A percentile compares a stretch with the other conserved stretches of the same genome.
Conservation (phyloP, 2,113 vertebrate species). For the Tenrec ecaudatus region DNA sequence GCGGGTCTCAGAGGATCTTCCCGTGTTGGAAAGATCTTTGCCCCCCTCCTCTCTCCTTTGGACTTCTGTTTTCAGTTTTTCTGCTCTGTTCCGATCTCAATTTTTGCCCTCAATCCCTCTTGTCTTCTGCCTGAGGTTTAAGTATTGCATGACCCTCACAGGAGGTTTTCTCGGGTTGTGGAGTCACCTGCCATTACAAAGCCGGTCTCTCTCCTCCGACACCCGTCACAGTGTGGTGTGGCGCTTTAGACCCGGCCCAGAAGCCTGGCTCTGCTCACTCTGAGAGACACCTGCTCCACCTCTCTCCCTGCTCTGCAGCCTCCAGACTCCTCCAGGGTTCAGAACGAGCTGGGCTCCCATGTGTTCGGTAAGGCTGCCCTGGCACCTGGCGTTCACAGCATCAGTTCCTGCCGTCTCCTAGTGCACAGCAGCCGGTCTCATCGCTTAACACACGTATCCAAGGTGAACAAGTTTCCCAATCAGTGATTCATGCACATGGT, state of each 20-base stretch:
- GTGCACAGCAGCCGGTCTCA: neutral
- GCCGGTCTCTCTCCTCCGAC: neutral
- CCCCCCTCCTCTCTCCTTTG: neutral
- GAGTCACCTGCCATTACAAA: neutral
- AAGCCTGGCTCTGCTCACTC: neutral
- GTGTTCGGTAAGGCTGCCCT: neutral
- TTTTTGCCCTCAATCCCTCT: neutral
- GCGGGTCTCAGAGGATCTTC: neutral
- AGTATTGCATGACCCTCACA: neutral
- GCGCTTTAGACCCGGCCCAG: neutral
- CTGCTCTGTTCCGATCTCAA: neutral
- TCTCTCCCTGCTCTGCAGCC: neutral
- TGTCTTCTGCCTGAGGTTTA: neutral
- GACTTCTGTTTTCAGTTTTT: neutral
- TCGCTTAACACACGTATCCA: neutral
- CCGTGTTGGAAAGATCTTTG: neutral
- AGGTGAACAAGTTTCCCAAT: no score
- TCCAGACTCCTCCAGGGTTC: neutral
- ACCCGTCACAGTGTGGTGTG: accelerated
- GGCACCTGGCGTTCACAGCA: neutral
- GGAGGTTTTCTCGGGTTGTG: slow-evolving; percentile 6
- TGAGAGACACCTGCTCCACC: neutral
- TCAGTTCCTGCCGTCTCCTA: neutral
- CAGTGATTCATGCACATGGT: neutral
- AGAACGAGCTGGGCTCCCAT: neutral